Evolutionary conservation across 1,140 invertebrate genomes (phyloP), one percentile per base, ranked within the genome.

Genomic region (Diplogasteroides magnus): DNA sequence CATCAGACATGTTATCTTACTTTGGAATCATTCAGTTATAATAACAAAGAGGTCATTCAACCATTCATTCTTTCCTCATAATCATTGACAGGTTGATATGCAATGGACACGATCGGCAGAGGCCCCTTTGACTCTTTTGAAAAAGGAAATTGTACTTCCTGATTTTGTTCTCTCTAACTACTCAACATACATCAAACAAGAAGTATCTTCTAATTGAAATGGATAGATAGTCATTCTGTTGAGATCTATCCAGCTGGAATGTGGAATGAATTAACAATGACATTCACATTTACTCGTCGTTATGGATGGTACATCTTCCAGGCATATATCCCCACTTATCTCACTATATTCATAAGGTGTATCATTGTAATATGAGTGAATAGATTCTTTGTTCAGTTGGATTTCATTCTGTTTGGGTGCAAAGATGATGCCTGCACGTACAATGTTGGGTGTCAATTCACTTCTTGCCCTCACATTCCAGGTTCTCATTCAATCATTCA

Each of bases 281-380:
- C 69, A 48, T 79, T 78, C 63, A 65, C 61, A 19, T 78, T 78
- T 61, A 64, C 58, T 27, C 27, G 77, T 26, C 59, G 77, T 55
- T 78, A 77, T 70, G 77, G 75, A 37, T 78, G 77, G 77, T 78
- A 78, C 72, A 76, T 75, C 56, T 74, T 78, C 27, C 77, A 78
- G 60, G 77, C 77, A 29, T 78, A 77, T 69, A 77, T 79, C 48
- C 77, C 77, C 3, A 78, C 77, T 14, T 78, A 79, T 66, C 69
- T 78, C 15, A 78, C 77, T 26, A 78, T 78, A 61, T 78, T 78
- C 60, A 78, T 78, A 48, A 74, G 70, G 74, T 75, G 28, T 15
- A 6, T 28, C 31, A 28, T 61, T 66, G 37, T 67, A 1, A 2
- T 68, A 2, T n/a, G 31, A 55, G 1, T 64, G 19, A 25, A 59